Base-by-base conservation (phyloP, 2,888 invertebrate species). In the Shargacucullia verbasci region DNA sequence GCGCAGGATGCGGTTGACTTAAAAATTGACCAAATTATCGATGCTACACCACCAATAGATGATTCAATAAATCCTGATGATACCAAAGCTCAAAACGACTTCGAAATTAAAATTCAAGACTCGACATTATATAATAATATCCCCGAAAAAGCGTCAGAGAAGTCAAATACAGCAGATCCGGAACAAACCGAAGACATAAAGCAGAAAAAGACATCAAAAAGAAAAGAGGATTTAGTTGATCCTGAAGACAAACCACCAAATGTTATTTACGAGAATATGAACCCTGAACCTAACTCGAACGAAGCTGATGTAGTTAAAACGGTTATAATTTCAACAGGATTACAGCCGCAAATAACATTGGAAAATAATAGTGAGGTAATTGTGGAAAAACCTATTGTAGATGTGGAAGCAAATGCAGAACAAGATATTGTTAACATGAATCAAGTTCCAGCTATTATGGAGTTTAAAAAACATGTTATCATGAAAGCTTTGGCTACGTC, bases 401-500 rank as follows among this genome's bases (percentile, higher is more conserved):
- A 38, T 40, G 27, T 53, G 1, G 37, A 41, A 58, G 31, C 49
- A 27, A 52, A 56, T 56, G 9, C 13, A 12, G 46, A 43, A 57
- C 60, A 61, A 10, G 54, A 48, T 43, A 41, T 45, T 38, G 34
- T 41, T 20, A 40, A 69, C 4, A 25, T 11, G 11, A 25, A 49
- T 35, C 37, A 41, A 25, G 47, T 59, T 48, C 50, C 62, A 5
- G 48, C 55, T 48, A 27, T 46, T 41, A 48, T 14, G 9, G 48
- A 65, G 5, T 49, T 63, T 10, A 75, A 65, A 54, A 72, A 58
- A 55, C 67, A 68, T 44, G 71, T 76, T 39, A 31, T 55, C 11
- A 35, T 85, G 20, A 79, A 80, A 64, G 90, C 89, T 48, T 73
- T 90, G 47, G 90, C 90, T n/a, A 90, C 90, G 8, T 92, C 91